Conservation (phyloP, 2,113 vertebrate genomes). For the Chlorodrepanis virens region DNA sequence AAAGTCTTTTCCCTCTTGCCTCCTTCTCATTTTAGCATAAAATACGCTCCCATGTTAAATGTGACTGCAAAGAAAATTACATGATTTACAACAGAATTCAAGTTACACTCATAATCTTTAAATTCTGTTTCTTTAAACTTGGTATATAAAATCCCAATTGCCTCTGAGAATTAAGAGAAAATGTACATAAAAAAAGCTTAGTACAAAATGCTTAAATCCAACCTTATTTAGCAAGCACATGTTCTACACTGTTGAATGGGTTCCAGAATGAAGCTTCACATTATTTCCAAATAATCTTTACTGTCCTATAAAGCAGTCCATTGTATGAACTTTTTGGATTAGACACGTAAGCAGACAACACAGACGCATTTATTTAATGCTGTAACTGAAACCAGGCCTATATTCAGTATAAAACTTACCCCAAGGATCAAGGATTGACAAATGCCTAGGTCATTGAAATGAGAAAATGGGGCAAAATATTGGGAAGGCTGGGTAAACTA, state of each 20-base stretch:
- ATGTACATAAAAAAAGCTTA: neutral
- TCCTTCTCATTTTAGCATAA: neutral
- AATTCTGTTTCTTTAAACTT: neutral
- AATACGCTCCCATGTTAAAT: neutral
- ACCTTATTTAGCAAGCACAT: neutral
- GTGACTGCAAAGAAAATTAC: neutral
- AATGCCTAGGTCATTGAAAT: neutral
- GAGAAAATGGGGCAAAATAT: neutral
- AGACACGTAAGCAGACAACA: neutral
- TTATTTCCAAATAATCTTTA: slow-evolving; percentile 11
- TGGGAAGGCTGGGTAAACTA: neutral
- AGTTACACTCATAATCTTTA: neutral
- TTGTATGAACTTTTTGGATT: neutral
- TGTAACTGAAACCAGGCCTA: neutral
- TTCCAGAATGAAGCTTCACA: neutral
- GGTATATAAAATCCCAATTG: neutral
- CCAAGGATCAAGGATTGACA: neutral
- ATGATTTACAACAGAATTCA: neutral
- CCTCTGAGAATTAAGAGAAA: neutral
- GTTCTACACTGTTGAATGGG: neutral
- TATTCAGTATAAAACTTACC: neutral
- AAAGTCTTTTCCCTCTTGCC: neutral
- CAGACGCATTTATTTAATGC: neutral
- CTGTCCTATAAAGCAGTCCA: neutral
- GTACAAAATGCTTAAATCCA: neutral